Conservation (phyloP, 2,797 vertebrate species). For the Brachyrhaphis roseni region DNA sequence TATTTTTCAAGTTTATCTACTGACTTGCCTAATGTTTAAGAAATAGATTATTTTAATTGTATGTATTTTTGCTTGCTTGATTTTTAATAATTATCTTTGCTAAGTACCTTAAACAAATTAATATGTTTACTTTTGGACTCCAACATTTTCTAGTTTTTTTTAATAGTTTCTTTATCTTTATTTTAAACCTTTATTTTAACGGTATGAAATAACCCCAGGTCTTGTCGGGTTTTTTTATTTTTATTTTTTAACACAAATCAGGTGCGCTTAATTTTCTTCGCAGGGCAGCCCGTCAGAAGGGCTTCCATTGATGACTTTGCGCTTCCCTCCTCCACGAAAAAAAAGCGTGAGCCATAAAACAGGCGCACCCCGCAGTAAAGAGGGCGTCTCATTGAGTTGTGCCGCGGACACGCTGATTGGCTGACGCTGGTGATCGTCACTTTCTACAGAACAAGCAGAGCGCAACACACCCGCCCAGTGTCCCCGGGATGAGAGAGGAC, state of each 20-base stretch:
- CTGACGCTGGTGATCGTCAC: conserved; percentile 28
- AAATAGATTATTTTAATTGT: background rate
- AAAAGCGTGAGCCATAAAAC: background rate
- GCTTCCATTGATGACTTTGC: accelerated
- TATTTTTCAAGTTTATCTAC: background rate
- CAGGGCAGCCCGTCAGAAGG: background rate
- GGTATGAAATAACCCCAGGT: background rate
- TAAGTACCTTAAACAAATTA: background rate
- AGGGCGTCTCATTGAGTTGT: conserved; percentile 9
- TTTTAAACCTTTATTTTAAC: background rate
- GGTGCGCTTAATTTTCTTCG: background rate
- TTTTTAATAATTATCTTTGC: background rate
- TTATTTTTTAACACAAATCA: background rate
- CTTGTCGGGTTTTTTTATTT: background rate
- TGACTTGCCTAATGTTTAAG: background rate
- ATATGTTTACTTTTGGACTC: background rate
- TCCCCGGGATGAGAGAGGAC: conserved; percentile 65
- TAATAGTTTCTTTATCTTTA: background rate
- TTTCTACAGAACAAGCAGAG: conserved; percentile 14
- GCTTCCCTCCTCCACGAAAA: background rate
- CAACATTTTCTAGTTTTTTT: background rate
- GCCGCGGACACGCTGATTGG: conserved; percentile 36
- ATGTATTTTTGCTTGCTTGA: background rate
- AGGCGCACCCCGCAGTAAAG: background rate
- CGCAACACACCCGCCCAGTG: conserved; percentile 69